Conservation (phyloP, 2,888 invertebrate genomes). For the Chrysotoxum bicinctum region DNA sequence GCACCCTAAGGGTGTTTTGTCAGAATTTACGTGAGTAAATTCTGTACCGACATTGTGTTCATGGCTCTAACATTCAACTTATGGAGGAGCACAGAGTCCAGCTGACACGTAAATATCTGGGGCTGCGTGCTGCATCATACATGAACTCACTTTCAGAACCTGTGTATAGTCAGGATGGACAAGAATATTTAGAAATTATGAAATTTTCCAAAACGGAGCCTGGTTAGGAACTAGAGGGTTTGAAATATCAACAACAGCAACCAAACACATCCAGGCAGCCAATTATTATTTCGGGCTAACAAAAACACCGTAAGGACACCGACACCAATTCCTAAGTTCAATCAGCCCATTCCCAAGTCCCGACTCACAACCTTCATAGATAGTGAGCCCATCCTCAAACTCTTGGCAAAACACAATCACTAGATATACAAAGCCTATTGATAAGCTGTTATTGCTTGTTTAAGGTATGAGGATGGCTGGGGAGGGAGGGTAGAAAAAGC, state of each 20-base stretch:
- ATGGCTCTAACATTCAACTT: neutral
- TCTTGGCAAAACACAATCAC: conserved; percentile 45
- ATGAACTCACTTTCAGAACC: neutral
- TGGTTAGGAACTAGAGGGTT: conserved; percentile 19
- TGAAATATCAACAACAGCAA: conserved; percentile 53
- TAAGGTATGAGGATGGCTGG: neutral
- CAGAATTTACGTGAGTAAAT: conserved; percentile 66
- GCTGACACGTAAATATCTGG: conserved; percentile 47
- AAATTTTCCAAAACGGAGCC: conserved; percentile 48
- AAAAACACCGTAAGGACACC: conserved; percentile 56
- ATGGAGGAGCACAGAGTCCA: conserved; percentile 5
- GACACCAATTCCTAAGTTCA: conserved; percentile 31
- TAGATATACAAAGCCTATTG: conserved; percentile 57
- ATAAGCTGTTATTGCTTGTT: conserved; percentile 57
- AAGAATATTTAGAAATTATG: conserved; percentile 63
- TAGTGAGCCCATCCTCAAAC: conserved; percentile 2
- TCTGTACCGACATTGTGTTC: neutral
- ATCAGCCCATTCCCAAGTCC: neutral
- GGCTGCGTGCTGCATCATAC: conserved; percentile 44
- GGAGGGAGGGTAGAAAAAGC: neutral
- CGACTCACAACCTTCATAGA: neutral
- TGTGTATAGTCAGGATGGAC: conserved; percentile 16
- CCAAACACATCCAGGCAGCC: conserved; percentile 31
- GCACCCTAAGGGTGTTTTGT: conserved; percentile 59
- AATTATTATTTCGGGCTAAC: conserved; percentile 57